phyloP scores from a whole-genome alignment of 2,113 vertebrate genomes.

The Paralichthys olivaceus region DNA sequence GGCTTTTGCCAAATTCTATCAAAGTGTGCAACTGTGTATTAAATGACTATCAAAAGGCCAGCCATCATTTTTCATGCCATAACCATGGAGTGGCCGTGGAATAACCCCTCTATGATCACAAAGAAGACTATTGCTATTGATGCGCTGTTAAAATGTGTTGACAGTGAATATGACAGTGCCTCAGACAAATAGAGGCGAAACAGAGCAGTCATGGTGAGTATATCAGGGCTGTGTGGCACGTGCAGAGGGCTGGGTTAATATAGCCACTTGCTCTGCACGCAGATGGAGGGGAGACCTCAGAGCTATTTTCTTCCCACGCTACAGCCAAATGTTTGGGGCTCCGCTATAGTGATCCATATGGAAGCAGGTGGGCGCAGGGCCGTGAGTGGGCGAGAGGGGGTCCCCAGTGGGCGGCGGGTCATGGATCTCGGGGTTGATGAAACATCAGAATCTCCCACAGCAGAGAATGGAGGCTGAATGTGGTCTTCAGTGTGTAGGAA shows the following conservation, averaged over 20 bases:
- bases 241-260: constrained; percentile 67
- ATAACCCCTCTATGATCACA: constrained; percentile 53
- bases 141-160: constrained; percentile 60
- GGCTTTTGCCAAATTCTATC: constrained; percentile 81
- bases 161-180: constrained; percentile 39
- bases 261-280: constrained; percentile 45
- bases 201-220: constrained; percentile 52
- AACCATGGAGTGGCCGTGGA: constrained; percentile 65
- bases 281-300: constrained; percentile 42
- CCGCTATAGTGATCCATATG: constrained; percentile 30
- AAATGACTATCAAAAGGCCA: constrained; percentile 75
- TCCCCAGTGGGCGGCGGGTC: constrained; percentile 75
- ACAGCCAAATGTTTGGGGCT: constrained; percentile 38
- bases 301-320: constrained; percentile 78
- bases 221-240: constrained; percentile 40
- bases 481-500: constrained; percentile 78
- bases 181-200: constrained; percentile 31
- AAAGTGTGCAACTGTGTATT: constrained; percentile 80
- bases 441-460: constrained; percentile 76
- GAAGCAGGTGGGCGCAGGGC: constrained; percentile 82
- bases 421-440: constrained; percentile 61
- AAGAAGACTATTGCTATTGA: constrained; percentile 65
- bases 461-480: constrained; percentile 69
- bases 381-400: constrained; percentile 69
- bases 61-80: constrained; percentile 74